Evolutionary conservation across 2,797 vertebrate genomes (phyloP).

Genomic region (Notamacropus eugenii): DNA sequence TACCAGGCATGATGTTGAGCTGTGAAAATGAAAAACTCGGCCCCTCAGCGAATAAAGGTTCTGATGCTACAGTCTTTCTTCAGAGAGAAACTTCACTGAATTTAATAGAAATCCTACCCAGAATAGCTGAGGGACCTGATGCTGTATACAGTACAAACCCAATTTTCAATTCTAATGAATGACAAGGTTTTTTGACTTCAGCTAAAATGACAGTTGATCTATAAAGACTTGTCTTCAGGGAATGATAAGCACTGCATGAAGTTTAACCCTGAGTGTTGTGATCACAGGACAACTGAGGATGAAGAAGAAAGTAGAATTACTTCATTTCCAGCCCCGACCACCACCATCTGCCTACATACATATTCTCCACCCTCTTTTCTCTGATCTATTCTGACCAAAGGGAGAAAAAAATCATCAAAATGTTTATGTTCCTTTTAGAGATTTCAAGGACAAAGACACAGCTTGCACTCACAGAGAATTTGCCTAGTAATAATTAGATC

Average conservation of each 20-base stretch:
- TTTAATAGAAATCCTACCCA: conserved; percentile 15
- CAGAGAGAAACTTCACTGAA: neutral
- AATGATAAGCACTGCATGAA: neutral
- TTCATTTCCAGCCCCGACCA: neutral
- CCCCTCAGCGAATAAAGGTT: neutral
- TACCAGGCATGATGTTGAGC: conserved; percentile 78
- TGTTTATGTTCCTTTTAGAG: neutral
- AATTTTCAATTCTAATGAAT: conserved; percentile 46
- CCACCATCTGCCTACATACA: neutral
- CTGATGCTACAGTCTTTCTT: conserved; percentile 24
- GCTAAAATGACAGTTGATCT: neutral
- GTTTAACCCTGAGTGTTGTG: neutral
- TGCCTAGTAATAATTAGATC: neutral
- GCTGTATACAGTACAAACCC: neutral
- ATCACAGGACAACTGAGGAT: neutral
- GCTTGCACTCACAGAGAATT: neutral
- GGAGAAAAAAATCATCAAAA: neutral
- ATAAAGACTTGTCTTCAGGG: neutral
- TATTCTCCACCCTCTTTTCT: neutral
- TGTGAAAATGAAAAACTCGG: conserved; percentile 72
- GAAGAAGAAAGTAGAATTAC: neutral
- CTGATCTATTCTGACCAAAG: neutral
- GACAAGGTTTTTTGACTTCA: conserved; percentile 11
- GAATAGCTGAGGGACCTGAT: neutral
- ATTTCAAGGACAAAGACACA: neutral